Evolutionary conservation across 2,888 invertebrate genomes (phyloP), one percentile per base, ranked within the genome.

Genomic region (Drosophila kuntzei): DNA sequence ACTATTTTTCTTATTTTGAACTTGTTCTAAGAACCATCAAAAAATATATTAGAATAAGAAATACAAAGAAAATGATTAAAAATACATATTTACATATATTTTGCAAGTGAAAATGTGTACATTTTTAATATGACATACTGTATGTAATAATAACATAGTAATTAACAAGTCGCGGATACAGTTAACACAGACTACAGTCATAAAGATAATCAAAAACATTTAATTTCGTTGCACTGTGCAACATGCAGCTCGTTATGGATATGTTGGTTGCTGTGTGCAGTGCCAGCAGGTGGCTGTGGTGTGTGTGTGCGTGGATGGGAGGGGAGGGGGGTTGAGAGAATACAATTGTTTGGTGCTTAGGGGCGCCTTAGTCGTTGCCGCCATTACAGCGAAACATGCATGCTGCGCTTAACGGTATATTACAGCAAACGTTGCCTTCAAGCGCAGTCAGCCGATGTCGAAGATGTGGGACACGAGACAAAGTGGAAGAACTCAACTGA

Each of bases 381-480:
- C 61, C 66, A 75, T 75, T 75, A 71, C 54, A 59, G 27, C 49
- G 50, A 69, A 69, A 53, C 77, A 73, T 76, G 77, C 76, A 76
- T 64, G 76, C 71, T 76, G 69, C 64, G 66, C 78, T 72, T 76
- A 78, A 77, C 77, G 77, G 77, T 57, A 70, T 41, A 71, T 44
- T 43, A 49, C 47, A 60, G 51, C 41, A 49, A 43, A 29, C 20
- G 32, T 60, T 46, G 71, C 76, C 67, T 66, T 57, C 51, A 66
- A 63, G 63, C 63, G 54, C 63, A 58, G 62, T 34, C 49, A 55
- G 37, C 29, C 44, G 36, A 37, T 46, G 53, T 36, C 22, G 44
- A 69, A 75, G 77, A 77, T 78, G 78, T 78, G 71, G 77, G 60
- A 47, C 77, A 75, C 75, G 75, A 78, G 29, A 41, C 57, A 74